Base-by-base conservation (phyloP, 2,888 invertebrate genomes). In the Phalera bucephala region DNA sequence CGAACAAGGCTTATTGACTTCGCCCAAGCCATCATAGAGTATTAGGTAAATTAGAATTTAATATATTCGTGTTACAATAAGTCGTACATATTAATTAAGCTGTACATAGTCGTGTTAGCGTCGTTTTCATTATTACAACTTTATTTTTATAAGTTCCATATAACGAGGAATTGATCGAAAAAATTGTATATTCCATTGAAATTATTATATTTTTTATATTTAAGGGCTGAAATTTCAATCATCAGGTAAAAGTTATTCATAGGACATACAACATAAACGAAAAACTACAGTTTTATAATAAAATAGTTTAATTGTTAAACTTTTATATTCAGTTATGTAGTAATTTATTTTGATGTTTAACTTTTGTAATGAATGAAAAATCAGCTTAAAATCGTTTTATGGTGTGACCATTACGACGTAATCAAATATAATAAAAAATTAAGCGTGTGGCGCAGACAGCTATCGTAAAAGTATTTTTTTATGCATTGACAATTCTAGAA, bases 121-220 rank as follows among this genome's bases (percentile, higher is more conserved):
- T 47, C 39, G 39, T 40, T 47, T 40, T 45, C 25, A 12, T 25
- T 25, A 6, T 15, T 28, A 28, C 9, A 9, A 28, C 9, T 15
- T n/a, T 51, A 52, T 54, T 52, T 51, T 55, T 57, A 45, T 60
- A 52, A 53, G 45, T 53, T 59, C 46, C 51, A 43, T 52, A 39
- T 52, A 50, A 45, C 35, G 53, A 67, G 72, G 73, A 74, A 73
- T 72, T 69, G 70, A 75, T 59, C 59, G 47, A 52, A 41, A 49
- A 41, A 45, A 45, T 40, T 66, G 51, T 61, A 64, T 63, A 61
- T 64, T 64, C 57, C 54, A 70, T 61, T 65, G 63, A 60, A 63
- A 36, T 52, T 57, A 46, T 45, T 45, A 46, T 60, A 54, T 62
- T 56, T 66, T 59, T 46, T 60, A 49, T 46, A 37, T 34, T 32